phyloP scores from a whole-genome alignment of 2,113 vertebrate genomes.

The Mobula birostris region DNA sequence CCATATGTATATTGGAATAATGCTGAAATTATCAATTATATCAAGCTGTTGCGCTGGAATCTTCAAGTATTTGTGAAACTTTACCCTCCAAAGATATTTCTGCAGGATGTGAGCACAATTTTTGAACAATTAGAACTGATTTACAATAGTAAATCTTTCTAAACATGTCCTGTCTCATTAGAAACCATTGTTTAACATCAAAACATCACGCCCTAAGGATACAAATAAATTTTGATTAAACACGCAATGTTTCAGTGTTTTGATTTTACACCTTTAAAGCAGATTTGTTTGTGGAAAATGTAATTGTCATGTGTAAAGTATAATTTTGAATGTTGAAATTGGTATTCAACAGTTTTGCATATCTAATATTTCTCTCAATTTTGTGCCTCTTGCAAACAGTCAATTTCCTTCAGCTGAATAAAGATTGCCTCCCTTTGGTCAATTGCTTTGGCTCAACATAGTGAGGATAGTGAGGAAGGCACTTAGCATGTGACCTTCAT shows the following conservation, averaged over 20 bases:
- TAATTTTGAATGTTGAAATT: not conserved
- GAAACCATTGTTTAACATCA: slow-evolving; percentile 61
- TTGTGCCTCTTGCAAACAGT: not conserved
- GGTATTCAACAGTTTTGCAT: not conserved
- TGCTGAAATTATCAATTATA: slow-evolving; percentile 16
- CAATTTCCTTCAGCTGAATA: not conserved
- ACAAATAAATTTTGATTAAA: slow-evolving; percentile 74
- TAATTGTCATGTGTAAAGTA: not conserved
- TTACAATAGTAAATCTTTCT: slow-evolving; percentile 31
- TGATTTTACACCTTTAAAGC: not conserved
- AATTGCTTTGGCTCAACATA: not conserved
- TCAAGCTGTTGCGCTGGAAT: slow-evolving; percentile 26
- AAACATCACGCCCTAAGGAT: slow-evolving; percentile 66
- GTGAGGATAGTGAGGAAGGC: not conserved
- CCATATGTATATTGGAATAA: slow-evolving; percentile 27
- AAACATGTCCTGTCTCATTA: slow-evolving; percentile 31
- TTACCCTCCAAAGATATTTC: slow-evolving; percentile 26
- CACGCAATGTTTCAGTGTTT: slow-evolving; percentile 30
- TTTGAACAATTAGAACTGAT: slow-evolving; percentile 29
- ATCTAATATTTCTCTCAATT: not conserved
- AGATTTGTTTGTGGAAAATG: not conserved
- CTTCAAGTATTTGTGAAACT: slow-evolving; percentile 21
- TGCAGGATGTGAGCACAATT: slow-evolving; percentile 32
- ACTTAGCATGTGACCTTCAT: too few species aligned
- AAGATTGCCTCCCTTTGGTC: not conserved